Conservation (phyloP, 2,888 invertebrate genomes). For the Drosophila atripex region DNA sequence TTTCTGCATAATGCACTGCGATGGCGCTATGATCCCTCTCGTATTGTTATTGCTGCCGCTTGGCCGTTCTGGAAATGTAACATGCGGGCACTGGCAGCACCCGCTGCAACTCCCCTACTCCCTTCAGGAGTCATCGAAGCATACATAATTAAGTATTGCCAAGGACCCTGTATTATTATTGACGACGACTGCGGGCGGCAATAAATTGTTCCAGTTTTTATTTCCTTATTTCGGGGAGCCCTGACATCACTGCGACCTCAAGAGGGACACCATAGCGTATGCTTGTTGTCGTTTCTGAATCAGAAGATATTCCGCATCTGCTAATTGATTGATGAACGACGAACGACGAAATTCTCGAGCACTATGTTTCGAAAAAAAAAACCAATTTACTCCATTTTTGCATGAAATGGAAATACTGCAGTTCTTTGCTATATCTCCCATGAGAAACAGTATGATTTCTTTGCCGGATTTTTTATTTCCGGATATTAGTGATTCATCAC, state of each 20-base stretch:
- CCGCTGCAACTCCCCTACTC: slow-evolving; percentile 23
- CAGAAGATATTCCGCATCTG: too few species aligned
- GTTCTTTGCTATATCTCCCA: too few species aligned
- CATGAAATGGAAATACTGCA: too few species aligned
- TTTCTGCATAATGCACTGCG: slow-evolving; percentile 71
- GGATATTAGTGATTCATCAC: too few species aligned
- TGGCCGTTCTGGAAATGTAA: slow-evolving; percentile 63
- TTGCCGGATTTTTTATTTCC: too few species aligned
- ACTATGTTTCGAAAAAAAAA: too few species aligned
- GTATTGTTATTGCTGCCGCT: slow-evolving; percentile 48
- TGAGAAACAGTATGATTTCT: too few species aligned
- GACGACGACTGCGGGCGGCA: slow-evolving; percentile 67
- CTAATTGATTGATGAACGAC: too few species aligned
- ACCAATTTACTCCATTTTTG: too few species aligned
- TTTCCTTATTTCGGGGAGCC: slow-evolving; percentile 53
- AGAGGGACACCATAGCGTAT: slow-evolving; percentile 60
- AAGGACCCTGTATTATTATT: slow-evolving; percentile 62
- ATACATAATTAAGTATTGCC: slow-evolving; percentile 59
- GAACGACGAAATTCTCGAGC: too few species aligned
- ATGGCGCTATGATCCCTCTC: slow-evolving; percentile 29
- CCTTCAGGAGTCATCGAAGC: slow-evolving; percentile 33
- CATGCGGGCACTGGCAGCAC: slow-evolving; percentile 31
- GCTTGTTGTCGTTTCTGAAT: slow-evolving; percentile 47
- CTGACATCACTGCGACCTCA: slow-evolving; percentile 28
- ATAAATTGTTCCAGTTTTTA: slow-evolving; percentile 73